Percentiles rank a stretch among this genome's conserved stretches.
Conservation (phyloP, 2,797 vertebrate genomes). For the Iguana delicatissima region DNA sequence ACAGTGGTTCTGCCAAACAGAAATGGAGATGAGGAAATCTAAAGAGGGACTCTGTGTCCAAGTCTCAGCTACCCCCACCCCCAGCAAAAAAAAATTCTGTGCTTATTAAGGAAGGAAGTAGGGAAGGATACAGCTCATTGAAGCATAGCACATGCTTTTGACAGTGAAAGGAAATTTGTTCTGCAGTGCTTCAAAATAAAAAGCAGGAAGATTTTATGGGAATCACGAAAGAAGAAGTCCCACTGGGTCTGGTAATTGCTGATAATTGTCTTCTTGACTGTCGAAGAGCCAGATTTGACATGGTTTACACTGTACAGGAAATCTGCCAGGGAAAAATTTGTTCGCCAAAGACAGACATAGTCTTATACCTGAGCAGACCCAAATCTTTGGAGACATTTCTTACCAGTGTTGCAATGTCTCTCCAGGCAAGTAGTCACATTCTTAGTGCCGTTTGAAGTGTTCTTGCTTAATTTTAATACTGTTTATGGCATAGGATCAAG, state of each 20-base stretch:
- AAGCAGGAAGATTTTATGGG: background rate
- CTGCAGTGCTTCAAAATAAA: background rate
- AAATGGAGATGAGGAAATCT: background rate
- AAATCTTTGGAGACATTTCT: background rate
- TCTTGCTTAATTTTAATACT: background rate
- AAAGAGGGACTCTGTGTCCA: background rate
- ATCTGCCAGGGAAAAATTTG: background rate
- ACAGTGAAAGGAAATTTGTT: background rate
- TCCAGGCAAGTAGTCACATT: background rate
- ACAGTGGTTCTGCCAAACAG: background rate
- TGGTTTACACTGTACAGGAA: background rate
- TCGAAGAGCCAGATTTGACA: background rate
- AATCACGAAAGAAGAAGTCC: background rate
- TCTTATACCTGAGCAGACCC: background rate
- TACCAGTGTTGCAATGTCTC: background rate
- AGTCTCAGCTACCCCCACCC: too few species aligned
- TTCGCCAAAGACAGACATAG: background rate
- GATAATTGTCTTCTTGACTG: background rate
- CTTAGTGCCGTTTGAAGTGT: background rate
- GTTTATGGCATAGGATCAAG: background rate
- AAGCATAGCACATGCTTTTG: background rate
- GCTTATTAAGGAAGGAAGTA: background rate
- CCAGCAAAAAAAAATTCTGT: background rate
- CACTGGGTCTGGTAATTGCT: rapidly evolving
- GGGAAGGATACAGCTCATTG: background rate